Base-by-base conservation (phyloP, 2,113 vertebrate species). In the Australoheros scitulus region DNA sequence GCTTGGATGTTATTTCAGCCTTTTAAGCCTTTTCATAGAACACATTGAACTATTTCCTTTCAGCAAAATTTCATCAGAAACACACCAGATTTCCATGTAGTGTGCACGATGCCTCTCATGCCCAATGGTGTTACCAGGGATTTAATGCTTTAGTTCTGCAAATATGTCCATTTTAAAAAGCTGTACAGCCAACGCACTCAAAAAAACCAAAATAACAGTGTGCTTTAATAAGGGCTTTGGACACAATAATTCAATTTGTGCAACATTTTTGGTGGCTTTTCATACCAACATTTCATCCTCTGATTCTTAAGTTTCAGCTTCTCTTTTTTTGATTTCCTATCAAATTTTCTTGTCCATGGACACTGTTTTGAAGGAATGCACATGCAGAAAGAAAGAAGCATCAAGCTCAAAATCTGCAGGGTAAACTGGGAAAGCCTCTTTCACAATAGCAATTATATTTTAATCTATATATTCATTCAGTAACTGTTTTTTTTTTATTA, bases 101-200 rank as follows among this genome's bases (percentile, higher is more conserved):
- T 82, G 81, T 82, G 68, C 15, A 17, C 34, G 72, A 82, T 87
- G 76, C 76, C 68, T 20, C 70, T 81, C 56, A 2, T 5, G 20
- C 79, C 65, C 76, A 2, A 5, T 14, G 77, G 86, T 38, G 79
- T 87, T 85, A 63, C 55, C 57, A 1, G 77, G 84, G 91, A 88
- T 93, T 94, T 92, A 72, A 17, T 34, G 79, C 88, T 88, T 93
- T 76, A 64, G 7, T 57, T 85, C 60, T 56, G 61, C 72, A 82
- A 87, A 38, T 88, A 84, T 87, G 84, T 88, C 68, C 79, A 89
- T 92, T 91, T 91, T 90, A 89, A 78, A 64, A 60, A 22, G 72
- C 41, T 9, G n/a, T 7, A 3, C 36, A 55, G 56, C 61, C n/a
- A 2, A 52, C 81, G 64, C 56, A 7, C 58, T 58, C 13, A 6